Percentiles rank a stretch among this genome's conserved stretches.
Conservation (phyloP, 2,113 vertebrate genomes). For the Pao palembangensis region DNA sequence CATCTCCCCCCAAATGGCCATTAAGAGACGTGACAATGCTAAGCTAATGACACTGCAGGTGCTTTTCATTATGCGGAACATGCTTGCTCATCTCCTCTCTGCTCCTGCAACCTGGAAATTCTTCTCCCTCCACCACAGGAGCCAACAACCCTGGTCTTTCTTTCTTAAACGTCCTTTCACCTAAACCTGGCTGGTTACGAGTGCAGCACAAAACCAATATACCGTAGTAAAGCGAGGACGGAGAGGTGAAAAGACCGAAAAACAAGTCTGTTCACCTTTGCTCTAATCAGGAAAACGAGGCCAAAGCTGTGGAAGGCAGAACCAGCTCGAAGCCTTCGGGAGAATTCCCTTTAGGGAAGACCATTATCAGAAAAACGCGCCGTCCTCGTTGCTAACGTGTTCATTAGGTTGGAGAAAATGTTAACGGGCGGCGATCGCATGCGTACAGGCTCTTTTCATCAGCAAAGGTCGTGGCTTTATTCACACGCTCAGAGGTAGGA, state of each 20-base stretch:
- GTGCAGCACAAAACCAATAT: too few relatives aligned
- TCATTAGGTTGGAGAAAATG: constrained; percentile 18
- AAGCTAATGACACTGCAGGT: background rate
- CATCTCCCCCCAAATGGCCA: constrained; percentile 1
- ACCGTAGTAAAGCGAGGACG: background rate
- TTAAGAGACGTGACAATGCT: background rate
- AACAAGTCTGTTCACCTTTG: background rate
- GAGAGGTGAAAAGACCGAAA: background rate
- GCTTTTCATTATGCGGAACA: background rate
- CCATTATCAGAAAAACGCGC: background rate
- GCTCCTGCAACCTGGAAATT: background rate
- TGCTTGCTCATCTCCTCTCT: background rate
- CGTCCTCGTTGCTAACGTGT: background rate
- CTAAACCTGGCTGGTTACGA: too few relatives aligned
- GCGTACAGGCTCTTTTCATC: constrained; percentile 15
- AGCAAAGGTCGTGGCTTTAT: constrained; percentile 18
- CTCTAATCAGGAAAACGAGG: background rate
- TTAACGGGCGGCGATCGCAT: constrained; percentile 5
- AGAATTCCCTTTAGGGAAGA: background rate
- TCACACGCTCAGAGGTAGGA: constrained; percentile 25
- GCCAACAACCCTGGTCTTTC: too few relatives aligned
- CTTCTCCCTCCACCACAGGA: background rate
- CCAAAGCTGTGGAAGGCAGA: background rate
- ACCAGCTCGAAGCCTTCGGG: background rate
- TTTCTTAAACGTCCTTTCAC: too few relatives aligned